A percentile compares a stretch with the other conserved stretches of the same genome.
Evolutionary conservation across 2,113 vertebrate genomes (phyloP).

Genomic region (human): DNA sequence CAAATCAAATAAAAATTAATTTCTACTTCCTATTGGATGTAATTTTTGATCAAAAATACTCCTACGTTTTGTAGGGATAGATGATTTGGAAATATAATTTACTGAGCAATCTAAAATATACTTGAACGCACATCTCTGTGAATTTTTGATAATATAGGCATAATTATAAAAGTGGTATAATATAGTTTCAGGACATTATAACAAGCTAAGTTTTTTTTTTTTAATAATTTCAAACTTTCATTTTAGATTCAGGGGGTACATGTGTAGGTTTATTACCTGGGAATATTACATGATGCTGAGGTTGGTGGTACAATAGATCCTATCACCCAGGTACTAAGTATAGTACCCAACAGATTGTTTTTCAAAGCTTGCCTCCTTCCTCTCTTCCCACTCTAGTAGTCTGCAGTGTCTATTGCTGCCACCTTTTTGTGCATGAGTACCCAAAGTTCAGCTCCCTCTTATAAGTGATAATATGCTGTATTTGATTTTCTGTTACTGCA

Average conservation of each 20-base stretch:
- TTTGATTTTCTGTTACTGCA: background rate
- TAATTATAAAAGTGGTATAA: background rate
- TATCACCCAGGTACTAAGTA: background rate
- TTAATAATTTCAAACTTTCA: too few species aligned
- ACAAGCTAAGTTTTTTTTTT: background rate
- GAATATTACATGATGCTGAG: too few species aligned
- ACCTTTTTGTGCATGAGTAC: background rate
- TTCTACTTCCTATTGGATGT: background rate
- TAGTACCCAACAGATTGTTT: background rate
- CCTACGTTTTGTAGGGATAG: background rate
- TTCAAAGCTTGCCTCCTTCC: background rate
- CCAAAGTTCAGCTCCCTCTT: background rate
- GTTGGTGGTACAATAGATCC: too few species aligned
- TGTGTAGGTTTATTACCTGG: too few species aligned
- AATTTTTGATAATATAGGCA: background rate
- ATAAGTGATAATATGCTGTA: background rate
- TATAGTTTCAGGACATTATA: background rate
- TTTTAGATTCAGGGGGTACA: too few species aligned
- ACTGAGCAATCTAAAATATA: background rate
- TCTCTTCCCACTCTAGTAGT: background rate
- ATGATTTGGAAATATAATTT: background rate
- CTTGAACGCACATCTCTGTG: background rate
- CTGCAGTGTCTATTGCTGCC: background rate
- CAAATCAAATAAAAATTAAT: background rate
- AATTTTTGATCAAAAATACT: slow-evolving; percentile 5